These are phyloP conservation scores for Mellilla xanthometata DNA, from an alignment of 2,888 invertebrate species.

Conservation along the genomic window DNA sequence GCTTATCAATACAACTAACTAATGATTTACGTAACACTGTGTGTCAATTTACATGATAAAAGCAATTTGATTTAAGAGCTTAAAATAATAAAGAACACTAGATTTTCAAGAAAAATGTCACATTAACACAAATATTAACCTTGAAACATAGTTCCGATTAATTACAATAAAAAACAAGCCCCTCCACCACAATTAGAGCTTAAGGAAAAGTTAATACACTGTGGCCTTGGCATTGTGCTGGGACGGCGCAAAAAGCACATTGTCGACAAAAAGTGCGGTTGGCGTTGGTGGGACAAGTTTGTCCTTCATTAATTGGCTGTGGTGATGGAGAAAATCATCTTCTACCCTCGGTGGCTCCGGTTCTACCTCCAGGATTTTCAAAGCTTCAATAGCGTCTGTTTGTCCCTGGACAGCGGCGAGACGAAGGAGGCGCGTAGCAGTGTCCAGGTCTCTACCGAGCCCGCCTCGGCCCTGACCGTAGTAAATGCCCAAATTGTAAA, in stretches of 20 bases:
- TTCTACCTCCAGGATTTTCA: conserved; percentile 59
- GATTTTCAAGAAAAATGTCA: no score
- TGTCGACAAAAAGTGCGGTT: conserved; percentile 62
- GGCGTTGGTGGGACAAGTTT: conserved; percentile 52
- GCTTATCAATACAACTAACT: no score
- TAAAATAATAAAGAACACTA: no score
- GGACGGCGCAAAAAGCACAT: conserved; percentile 47
- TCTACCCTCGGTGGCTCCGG: conserved; percentile 39
- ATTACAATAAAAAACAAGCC: no score
- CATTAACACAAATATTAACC: no score
- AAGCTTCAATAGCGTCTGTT: conserved; percentile 78
- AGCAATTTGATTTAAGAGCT: no score
- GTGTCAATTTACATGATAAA: no score
- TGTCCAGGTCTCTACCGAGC: conserved; percentile 68
- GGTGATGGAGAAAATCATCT: conserved; percentile 48
- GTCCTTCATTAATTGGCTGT: conserved; percentile 40
- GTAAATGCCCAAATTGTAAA: conserved; percentile 87
- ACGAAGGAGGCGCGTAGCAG: conserved; percentile 77
- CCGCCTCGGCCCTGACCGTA: conserved; percentile 86
- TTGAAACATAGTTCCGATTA: no score
- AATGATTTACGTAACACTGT: no score
- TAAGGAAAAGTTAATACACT: conserved; percentile 38
- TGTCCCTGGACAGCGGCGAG: conserved; percentile 84
- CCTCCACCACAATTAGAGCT: no score
- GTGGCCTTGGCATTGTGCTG: conserved; percentile 41